phyloP scores from a whole-genome alignment of 2,888 invertebrate species.

The Noctua comes region DNA sequence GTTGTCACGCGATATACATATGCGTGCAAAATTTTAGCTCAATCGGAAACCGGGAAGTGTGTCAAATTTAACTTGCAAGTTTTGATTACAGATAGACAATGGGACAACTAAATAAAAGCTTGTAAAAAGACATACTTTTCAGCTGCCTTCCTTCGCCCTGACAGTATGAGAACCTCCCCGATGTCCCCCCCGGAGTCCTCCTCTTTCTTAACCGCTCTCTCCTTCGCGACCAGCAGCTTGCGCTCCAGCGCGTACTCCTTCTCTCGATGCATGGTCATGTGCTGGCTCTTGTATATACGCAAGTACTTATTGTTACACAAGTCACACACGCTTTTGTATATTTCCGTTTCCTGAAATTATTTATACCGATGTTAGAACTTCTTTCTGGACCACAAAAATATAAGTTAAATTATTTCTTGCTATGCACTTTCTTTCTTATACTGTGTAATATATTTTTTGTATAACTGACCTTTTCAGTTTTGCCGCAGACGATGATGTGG shows the following conservation, averaged over 20 bases:
- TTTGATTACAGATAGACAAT: too few relatives aligned
- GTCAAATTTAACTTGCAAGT: too few relatives aligned
- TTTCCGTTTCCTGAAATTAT: conserved; percentile 83
- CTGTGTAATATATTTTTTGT: too few relatives aligned
- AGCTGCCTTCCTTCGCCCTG: conserved; percentile 79
- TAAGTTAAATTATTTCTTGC: not conserved
- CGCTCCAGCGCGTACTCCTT: conserved; percentile 70
- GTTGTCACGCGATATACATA: too few relatives aligned
- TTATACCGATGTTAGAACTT: not conserved
- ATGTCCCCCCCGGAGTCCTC: not conserved
- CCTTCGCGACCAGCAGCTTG: conserved; percentile 62
- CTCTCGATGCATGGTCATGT: conserved; percentile 87
- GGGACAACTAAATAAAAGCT: too few relatives aligned
- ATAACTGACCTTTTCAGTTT: conserved; percentile 86
- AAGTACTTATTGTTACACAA: conserved; percentile 87
- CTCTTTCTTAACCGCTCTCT: conserved; percentile 64
- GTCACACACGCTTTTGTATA: conserved; percentile 87
- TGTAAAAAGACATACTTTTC: conserved; percentile 74
- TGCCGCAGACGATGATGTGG: conserved; percentile 91
- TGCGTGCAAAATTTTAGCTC: too few relatives aligned
- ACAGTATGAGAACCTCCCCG: conserved; percentile 44
- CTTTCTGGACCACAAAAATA: not conserved
- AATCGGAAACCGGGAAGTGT: too few relatives aligned
- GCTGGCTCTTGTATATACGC: conserved; percentile 91
- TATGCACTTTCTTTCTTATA: not conserved